phyloP scores from a whole-genome alignment of 2,888 invertebrate species.

The Apamea epomidion region DNA sequence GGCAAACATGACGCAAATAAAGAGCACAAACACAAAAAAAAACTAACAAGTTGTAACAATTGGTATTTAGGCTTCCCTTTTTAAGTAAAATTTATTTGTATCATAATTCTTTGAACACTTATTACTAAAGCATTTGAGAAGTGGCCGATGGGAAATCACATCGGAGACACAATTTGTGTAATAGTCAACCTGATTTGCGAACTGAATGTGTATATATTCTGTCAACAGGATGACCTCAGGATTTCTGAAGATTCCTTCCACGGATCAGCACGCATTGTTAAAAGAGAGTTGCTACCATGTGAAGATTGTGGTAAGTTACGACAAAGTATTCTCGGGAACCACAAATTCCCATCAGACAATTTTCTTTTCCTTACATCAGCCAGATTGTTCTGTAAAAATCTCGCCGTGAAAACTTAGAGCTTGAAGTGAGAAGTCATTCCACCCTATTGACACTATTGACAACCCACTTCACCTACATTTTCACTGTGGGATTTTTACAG shows the following conservation, averaged over 20 bases:
- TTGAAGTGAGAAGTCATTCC: not conserved
- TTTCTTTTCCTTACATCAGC: not conserved
- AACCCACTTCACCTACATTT: not conserved
- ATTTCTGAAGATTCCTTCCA: constrained; percentile 50
- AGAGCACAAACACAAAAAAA: too few relatives aligned
- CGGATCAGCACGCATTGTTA: constrained; percentile 17
- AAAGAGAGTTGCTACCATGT: constrained; percentile 73
- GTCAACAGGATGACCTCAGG: constrained; percentile 41
- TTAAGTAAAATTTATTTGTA: not conserved
- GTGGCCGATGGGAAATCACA: not conserved
- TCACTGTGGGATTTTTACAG: not conserved
- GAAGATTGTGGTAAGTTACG: constrained; percentile 80
- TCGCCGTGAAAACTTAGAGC: too few relatives aligned
- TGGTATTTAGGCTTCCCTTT: not conserved
- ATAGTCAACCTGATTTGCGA: not conserved
- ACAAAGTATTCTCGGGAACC: not conserved
- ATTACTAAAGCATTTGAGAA: not conserved
- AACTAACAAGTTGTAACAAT: not conserved
- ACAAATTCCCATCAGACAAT: not conserved
- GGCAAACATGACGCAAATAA: too few relatives aligned
- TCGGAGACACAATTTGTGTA: not conserved
- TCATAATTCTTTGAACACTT: not conserved
- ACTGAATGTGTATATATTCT: not conserved
- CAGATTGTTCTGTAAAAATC: too few relatives aligned
- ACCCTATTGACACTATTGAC: not conserved